Percentiles rank a stretch among this genome's conserved stretches.
These are phyloP conservation scores for Nilaparvata lugens DNA, from an alignment of 1,140 invertebrate genomes.

Conservation along the genomic window DNA sequence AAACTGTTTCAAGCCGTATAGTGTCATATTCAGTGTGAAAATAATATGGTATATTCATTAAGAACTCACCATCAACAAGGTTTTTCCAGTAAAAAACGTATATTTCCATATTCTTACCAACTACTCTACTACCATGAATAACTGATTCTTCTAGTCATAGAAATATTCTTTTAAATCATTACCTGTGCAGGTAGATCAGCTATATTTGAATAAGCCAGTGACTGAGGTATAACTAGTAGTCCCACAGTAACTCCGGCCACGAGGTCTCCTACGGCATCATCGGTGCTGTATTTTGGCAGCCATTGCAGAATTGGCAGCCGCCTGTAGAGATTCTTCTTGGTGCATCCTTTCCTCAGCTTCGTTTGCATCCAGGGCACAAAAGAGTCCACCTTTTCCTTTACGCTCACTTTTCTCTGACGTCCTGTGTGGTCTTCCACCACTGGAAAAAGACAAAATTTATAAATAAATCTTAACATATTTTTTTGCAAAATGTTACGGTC, in stretches of 20 bases:
- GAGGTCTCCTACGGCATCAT: slow-evolving; percentile 63
- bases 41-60: no score
- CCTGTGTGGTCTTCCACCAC: slow-evolving; percentile 36
- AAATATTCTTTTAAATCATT: slow-evolving; percentile 13
- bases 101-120: no score
- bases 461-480: not conserved
- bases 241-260: slow-evolving; percentile 80
- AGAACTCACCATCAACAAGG: no score
- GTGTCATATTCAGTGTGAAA: no score
- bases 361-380: slow-evolving; percentile 31
- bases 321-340: slow-evolving; percentile 56
- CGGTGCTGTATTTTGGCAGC: slow-evolving; percentile 58
- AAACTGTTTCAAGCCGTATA: no score
- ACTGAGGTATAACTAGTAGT: slow-evolving; percentile 72
- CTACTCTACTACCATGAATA: no score
- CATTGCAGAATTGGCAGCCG: slow-evolving; percentile 60
- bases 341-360: slow-evolving; percentile 38
- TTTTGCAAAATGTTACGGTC: not conserved
- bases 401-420: slow-evolving; percentile 29
- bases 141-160: not conserved
- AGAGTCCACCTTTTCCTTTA: slow-evolving; percentile 29
- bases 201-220: slow-evolving; percentile 73
- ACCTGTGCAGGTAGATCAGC: slow-evolving; percentile 67
- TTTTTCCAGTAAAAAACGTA: no score
- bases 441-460: slow-evolving; percentile 28